Conservation (phyloP, 2,113 vertebrate species). For the Polypterus bichir region DNA sequence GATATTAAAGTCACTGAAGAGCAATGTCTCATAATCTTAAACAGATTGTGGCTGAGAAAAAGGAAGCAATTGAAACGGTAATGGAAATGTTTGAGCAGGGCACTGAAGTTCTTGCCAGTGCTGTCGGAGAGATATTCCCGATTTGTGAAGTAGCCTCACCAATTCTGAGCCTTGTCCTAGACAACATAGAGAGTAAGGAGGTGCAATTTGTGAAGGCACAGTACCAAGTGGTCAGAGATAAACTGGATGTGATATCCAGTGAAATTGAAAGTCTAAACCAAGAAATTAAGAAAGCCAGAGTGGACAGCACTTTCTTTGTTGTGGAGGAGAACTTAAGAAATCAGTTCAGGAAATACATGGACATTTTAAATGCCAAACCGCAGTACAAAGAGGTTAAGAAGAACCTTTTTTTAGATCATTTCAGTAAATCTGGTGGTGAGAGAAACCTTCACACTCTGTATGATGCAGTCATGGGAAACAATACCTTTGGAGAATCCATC, state of each 20-base stretch:
- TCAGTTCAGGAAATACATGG: slow-evolving; percentile 57
- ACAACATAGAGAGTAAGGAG: slow-evolving; percentile 56
- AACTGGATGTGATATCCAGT: slow-evolving; percentile 43
- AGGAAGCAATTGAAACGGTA: slow-evolving; percentile 48
- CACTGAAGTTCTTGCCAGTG: slow-evolving; percentile 47
- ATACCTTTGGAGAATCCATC: slow-evolving; percentile 42
- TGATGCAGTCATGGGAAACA: slow-evolving; percentile 46
- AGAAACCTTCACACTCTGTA: slow-evolving; percentile 51
- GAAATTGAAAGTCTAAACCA: slow-evolving; percentile 47
- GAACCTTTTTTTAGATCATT: slow-evolving; percentile 49
- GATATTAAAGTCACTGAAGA: too few relatives aligned
- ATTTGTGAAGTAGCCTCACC: slow-evolving; percentile 51
- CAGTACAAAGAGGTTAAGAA: slow-evolving; percentile 49
- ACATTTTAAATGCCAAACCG: slow-evolving; percentile 48
- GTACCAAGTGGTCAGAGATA: slow-evolving; percentile 42
- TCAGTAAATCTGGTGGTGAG: slow-evolving; percentile 44
- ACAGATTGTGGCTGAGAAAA: slow-evolving; percentile 49
- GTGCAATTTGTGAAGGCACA: slow-evolving; percentile 56
- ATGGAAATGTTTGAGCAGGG: slow-evolving; percentile 53
- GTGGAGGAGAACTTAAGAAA: slow-evolving; percentile 56
- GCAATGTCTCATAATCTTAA: slow-evolving; percentile 23
- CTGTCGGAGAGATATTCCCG: slow-evolving; percentile 50
- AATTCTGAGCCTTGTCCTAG: slow-evolving; percentile 43
- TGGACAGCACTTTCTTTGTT: slow-evolving; percentile 45
- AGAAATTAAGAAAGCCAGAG: slow-evolving; percentile 45